phyloP scores from a whole-genome alignment of 2,888 invertebrate species.

The Meandrusa payeni region DNA sequence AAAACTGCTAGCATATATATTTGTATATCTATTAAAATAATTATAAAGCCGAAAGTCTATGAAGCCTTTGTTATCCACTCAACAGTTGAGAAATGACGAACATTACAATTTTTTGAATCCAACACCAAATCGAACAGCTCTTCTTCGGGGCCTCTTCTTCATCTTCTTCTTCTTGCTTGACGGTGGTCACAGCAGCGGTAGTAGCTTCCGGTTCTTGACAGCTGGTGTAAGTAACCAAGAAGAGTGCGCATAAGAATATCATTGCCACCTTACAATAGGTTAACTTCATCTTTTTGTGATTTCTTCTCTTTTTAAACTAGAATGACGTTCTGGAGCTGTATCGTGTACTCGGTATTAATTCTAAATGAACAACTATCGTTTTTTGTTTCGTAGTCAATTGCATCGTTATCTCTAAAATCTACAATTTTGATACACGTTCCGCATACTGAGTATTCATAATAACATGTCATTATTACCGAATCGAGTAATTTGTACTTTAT shows the following conservation, averaged over 20 bases:
- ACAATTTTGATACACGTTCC: conserved; percentile 6
- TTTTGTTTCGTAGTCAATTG: not conserved
- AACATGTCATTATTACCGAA: not conserved
- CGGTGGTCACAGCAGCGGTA: conserved; percentile 42
- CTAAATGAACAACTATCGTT: not conserved
- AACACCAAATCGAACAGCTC: conserved; percentile 75
- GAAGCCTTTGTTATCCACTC: conserved; percentile 55
- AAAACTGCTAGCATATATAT: too few relatives aligned
- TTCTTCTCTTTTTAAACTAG: too few relatives aligned
- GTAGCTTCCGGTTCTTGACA: conserved; percentile 60
- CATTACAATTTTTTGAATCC: conserved; percentile 77
- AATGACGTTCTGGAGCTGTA: too few relatives aligned
- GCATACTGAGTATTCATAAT: conserved; percentile 2
- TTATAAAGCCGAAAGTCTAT: too few relatives aligned
- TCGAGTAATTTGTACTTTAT: too few relatives aligned
- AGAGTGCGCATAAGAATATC: conserved; percentile 37
- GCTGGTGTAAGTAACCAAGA: conserved; percentile 41
- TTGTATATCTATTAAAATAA: too few relatives aligned
- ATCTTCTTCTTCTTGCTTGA: conserved; percentile 54
- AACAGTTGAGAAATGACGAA: conserved; percentile 72
- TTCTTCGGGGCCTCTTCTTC: conserved; percentile 61
- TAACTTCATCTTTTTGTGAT: conserved; percentile 30
- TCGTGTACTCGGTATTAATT: not conserved
- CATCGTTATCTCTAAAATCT: conserved; percentile 9
- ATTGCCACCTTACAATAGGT: conserved; percentile 40